Evolutionary conservation across 1,140 invertebrate genomes (phyloP), one percentile per base, ranked within the genome.

Genomic region (Heliothis virescens): DNA sequence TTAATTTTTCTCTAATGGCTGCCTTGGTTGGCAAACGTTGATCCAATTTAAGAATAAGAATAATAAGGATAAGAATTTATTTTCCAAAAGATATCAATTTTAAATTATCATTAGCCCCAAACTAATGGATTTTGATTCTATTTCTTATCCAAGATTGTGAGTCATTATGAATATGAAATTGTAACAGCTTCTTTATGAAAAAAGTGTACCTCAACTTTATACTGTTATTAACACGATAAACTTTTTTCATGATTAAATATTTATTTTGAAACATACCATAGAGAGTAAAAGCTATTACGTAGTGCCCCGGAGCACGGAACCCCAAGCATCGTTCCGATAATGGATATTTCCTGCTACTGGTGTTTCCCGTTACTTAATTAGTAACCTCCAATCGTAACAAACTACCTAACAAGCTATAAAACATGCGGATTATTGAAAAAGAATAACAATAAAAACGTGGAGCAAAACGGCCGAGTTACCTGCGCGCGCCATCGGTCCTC

Each of bases 341-440:
- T 83, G 62, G 85, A 87, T 69, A 80, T 86, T 88, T 89, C 85
- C 86, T 86, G 89, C 91, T 88, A 89, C 89, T 82, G 87, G 85
- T 86, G 84, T 89, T 87, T 83, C 85, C 72, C 83, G 81, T 79
- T 83, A 84, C 85, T 86, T 90, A 90, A 93, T 92, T 93, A 92
- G 87, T 88, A 80, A 85, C 77, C 79, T 83, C 59, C 81, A 77
- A 79, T 87, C 85, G 86, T 87, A 87, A 91, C 90, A 91, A 88
- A 89, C 86, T 85, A 80, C 84, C 82, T 89, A 89, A 91, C 91
- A 91, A 90, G 89, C 88, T 82, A 89, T 93, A 91, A 91, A 91
- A 93, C 89, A 90, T 89, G 90, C 86, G 85, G 90, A 91, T 91
- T 92, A 92, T 92, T 90, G 85, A 89, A 92, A 86, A 91, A 89